Evolutionary conservation across 2,797 vertebrate genomes (phyloP).

Genomic region (Craterocephalus amniculus): DNA sequence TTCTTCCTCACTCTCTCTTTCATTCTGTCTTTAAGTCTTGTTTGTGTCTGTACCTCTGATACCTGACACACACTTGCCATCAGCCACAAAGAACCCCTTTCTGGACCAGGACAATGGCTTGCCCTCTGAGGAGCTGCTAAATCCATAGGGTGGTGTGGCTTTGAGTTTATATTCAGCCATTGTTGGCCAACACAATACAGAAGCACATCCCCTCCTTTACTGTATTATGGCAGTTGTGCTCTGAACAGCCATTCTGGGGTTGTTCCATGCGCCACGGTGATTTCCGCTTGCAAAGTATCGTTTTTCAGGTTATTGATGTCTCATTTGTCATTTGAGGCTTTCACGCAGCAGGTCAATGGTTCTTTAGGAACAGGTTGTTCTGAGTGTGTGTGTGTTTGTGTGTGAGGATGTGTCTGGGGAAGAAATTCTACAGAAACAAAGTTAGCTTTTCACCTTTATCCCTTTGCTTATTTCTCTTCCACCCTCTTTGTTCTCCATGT

Average conservation of each 20-base stretch:
- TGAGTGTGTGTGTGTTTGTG: constrained; percentile 45
- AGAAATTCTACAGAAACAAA: constrained; percentile 61
- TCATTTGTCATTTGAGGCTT: constrained; percentile 75
- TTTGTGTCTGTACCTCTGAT: constrained; percentile 58
- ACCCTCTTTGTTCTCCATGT: constrained; percentile 50
- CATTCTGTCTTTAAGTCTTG: constrained; percentile 12
- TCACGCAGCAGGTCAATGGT: constrained; percentile 72
- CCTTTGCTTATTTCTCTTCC: constrained; percentile 55
- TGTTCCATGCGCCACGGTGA: constrained; percentile 65
- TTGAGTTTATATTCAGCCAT: constrained; percentile 73
- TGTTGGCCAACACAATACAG: constrained; percentile 77
- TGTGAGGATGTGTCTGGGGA: constrained; percentile 46
- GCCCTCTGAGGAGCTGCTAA: constrained; percentile 62
- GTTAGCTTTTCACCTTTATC: constrained; percentile 61
- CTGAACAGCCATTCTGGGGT: constrained; percentile 67
- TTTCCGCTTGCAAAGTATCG: constrained; percentile 76
- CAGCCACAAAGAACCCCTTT: constrained; percentile 66
- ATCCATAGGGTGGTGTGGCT: constrained; percentile 71
- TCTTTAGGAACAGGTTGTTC: constrained; percentile 70
- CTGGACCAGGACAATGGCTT: constrained; percentile 66
- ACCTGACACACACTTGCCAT: constrained; percentile 75
- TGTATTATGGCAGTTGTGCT: constrained; percentile 65
- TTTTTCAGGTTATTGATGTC: constrained; percentile 82
- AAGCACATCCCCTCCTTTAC: constrained; percentile 68
- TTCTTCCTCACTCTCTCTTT: constrained; percentile 39